Percentiles rank a stretch among this genome's conserved stretches.
Conservation (phyloP, 2,113 vertebrate species). For the Myrmophylax atrothorax region DNA sequence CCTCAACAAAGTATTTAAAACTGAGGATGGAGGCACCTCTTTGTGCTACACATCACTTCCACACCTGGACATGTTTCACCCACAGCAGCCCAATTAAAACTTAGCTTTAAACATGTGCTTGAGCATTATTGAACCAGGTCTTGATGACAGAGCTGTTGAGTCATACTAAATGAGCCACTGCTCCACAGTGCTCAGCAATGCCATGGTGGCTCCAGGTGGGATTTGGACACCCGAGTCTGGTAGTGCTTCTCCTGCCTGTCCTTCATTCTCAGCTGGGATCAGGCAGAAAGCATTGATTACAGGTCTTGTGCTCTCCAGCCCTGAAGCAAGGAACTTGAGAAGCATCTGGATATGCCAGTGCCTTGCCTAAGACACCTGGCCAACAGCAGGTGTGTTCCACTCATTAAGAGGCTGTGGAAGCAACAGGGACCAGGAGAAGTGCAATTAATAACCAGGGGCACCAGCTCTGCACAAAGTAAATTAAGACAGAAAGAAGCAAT, state of each 20-base stretch:
- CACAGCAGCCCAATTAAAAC: neutral
- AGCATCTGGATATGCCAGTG: neutral
- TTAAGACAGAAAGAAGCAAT: slow-evolving; percentile 21
- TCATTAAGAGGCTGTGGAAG: neutral
- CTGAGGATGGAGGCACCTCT: neutral
- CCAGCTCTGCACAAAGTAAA: neutral
- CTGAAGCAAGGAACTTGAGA: accelerated
- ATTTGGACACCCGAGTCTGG: neutral
- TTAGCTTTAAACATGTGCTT: accelerated
- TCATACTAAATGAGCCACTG: neutral
- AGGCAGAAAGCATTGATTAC: neutral
- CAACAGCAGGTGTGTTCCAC: neutral
- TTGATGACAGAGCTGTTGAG: neutral
- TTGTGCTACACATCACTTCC: neutral
- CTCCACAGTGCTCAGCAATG: neutral
- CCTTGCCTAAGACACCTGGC: neutral
- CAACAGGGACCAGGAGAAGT: neutral
- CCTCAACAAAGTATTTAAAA: neutral
- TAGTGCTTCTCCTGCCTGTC: neutral
- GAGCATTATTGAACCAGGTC: neutral
- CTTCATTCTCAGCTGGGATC: neutral
- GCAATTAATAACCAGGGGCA: neutral
- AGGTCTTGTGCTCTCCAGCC: accelerated
- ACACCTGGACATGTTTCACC: neutral
- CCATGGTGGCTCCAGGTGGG: neutral